Evolutionary conservation across 2,113 vertebrate species (phyloP), one percentile per base, ranked within the genome.

Genomic region (Sturnira hondurensis): DNA sequence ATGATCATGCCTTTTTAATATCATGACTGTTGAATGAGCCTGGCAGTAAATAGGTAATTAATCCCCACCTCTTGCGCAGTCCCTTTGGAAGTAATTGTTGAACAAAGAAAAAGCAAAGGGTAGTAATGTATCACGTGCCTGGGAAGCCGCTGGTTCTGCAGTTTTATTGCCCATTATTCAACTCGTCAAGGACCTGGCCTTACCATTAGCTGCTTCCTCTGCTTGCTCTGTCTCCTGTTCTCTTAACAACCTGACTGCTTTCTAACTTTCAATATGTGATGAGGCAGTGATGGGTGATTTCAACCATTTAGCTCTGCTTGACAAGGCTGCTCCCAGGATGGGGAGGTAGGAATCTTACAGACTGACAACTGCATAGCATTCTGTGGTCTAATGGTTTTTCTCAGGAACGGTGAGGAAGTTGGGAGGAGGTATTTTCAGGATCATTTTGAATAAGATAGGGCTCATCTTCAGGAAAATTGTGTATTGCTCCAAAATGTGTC

Each of bases 1-100:
- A 38, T 52, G 33, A 77, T 20, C 17, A 1, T 3, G 19, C 22
- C 47, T 88, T 56, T 89, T 88, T 95, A 98, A 85, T 76, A 89
- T 77, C 63, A 92, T 92, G 19, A 83, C 45, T 61, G 14, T 70
- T 87, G 97, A 81, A 91, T 22, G 92, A 97, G 67, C 80, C 76
- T 56, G 65, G 16, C 31, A 54, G 70, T 70, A 45, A 97, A 65
- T 70, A 91, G 96, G 70, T 95, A 91, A 97, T 91, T 86, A 85
- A 96, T 67, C n/a, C 43, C 93, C 90, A 56, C 43, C 36, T 74
- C 41, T 3, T 50, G 28, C 58, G n/a, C 14, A 28, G 26, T 87
- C 71, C n/a, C 3, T 67, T 86, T 89, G 33, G n/a, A 86, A 97
- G 89, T 1, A 16, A 95, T 20, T 28, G 76, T 61, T 91, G 80